Conservation (phyloP, 2,797 vertebrate genomes). For the Liparis tanakae region DNA sequence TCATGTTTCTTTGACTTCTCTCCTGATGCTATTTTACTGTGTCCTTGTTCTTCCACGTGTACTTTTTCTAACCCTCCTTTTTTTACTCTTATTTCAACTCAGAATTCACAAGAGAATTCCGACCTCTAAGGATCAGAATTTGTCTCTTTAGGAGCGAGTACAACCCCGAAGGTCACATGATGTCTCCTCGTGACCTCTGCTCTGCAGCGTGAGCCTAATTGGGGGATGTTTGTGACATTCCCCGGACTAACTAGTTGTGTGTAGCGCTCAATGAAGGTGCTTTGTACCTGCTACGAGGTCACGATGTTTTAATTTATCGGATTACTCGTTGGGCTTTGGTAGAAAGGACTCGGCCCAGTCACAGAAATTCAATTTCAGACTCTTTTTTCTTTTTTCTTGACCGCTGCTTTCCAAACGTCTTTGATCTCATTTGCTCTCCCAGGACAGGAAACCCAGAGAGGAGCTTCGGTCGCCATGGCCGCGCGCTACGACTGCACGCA, state of each 20-base stretch:
- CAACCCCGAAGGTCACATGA: conserved; percentile 36
- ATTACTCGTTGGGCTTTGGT: conserved; percentile 23
- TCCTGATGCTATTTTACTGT: too few species aligned
- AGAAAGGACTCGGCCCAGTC: background rate
- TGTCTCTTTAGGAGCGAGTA: background rate
- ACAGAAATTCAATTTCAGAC: background rate
- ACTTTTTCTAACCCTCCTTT: background rate
- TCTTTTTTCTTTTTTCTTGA: too few species aligned
- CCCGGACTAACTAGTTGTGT: conserved; percentile 48
- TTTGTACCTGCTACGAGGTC: background rate
- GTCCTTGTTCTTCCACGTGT: too few species aligned
- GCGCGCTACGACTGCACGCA: conserved; percentile 91
- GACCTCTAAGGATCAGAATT: background rate
- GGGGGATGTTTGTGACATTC: conserved; percentile 28
- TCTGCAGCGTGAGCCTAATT: background rate
- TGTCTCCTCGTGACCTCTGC: conserved; percentile 23
- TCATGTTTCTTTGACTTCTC: background rate
- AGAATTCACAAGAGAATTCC: too few species aligned
- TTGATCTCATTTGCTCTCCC: background rate
- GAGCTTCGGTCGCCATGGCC: conserved; percentile 80
- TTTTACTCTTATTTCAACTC: too few species aligned
- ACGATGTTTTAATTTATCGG: conserved; percentile 1
- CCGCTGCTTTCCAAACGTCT: too few species aligned
- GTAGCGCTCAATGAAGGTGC: conserved; percentile 35
- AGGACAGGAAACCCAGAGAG: conserved; percentile 32